Conservation (phyloP, 1,140 invertebrate genomes). For the Samia ricini region DNA sequence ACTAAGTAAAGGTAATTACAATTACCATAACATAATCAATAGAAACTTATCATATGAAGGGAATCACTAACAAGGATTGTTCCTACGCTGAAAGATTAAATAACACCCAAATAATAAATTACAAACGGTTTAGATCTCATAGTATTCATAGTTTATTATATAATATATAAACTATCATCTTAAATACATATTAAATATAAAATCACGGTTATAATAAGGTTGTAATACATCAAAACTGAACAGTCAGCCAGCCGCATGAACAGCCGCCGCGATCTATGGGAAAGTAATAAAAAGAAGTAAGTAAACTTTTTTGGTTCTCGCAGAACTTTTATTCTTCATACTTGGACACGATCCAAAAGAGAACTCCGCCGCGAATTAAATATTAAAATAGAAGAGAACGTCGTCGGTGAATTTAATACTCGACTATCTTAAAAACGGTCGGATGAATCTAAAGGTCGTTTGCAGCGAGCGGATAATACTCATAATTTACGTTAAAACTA, state of each 20-base stretch:
- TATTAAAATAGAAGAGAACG: background rate
- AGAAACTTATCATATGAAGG: no score
- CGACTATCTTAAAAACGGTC: background rate
- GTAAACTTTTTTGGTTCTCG: background rate
- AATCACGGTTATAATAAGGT: background rate
- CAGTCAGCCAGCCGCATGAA: background rate
- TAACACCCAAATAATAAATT: no score
- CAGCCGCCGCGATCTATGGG: background rate
- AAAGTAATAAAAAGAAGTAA: background rate
- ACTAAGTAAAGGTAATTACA: no score
- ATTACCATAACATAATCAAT: no score
- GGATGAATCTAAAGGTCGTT: background rate
- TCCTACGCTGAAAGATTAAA: no score
- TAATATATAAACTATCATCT: no score
- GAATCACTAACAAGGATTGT: no score
- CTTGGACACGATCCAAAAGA: background rate
- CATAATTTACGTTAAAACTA: background rate
- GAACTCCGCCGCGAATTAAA: constrained; percentile 1
- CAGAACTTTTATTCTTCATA: background rate
- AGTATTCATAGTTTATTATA: no score
- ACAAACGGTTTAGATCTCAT: no score
- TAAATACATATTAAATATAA: background rate
- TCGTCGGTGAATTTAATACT: background rate
- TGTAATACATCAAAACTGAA: background rate
- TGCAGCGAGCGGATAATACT: background rate